Evolutionary conservation across 37 sponge, comb jelly and placozoan species (phyloP).

Genomic region (Spongilla lacustris): DNA sequence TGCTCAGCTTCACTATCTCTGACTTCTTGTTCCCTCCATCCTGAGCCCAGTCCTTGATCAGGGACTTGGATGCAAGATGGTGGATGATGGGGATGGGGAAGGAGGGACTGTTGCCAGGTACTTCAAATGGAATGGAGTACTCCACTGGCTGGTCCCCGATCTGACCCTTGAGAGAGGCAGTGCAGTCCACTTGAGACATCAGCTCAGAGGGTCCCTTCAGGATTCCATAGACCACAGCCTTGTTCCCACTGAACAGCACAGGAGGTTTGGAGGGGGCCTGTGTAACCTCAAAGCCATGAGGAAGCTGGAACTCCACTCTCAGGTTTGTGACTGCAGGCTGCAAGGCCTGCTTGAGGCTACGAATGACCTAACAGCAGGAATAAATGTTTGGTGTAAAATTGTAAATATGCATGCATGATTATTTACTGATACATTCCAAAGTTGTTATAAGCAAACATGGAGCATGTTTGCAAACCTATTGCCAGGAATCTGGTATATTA

Average conservation of each 20-base stretch:
- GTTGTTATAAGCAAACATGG: no score
- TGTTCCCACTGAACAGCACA: constrained; percentile 57
- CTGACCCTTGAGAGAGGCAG: constrained; percentile 10
- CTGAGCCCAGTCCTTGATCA: constrained; percentile 44
- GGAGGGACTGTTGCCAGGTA: not conserved
- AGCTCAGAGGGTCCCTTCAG: constrained; percentile 16
- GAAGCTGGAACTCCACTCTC: constrained; percentile 14
- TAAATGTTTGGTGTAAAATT: no score
- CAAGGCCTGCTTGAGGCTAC: constrained; percentile 31
- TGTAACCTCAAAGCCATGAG: not conserved
- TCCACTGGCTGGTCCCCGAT: not conserved
- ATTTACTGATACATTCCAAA: no score
- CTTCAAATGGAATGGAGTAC: not conserved
- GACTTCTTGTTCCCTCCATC: constrained; percentile 11
- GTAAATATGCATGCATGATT: no score
- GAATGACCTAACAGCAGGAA: constrained; percentile 20
- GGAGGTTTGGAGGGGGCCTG: constrained; percentile 43
- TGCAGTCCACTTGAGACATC: constrained; percentile 5
- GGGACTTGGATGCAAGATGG: constrained; percentile 66
- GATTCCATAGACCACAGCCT: constrained; percentile 52
- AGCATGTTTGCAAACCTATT: no score
- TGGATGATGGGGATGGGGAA: constrained; percentile 32
- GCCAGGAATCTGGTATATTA: no score
- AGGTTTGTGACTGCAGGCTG: constrained; percentile 28
- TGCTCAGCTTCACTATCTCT: constrained; percentile 63